Conservation (phyloP, 2,797 vertebrate genomes). For the Denticeps clupeoides region DNA sequence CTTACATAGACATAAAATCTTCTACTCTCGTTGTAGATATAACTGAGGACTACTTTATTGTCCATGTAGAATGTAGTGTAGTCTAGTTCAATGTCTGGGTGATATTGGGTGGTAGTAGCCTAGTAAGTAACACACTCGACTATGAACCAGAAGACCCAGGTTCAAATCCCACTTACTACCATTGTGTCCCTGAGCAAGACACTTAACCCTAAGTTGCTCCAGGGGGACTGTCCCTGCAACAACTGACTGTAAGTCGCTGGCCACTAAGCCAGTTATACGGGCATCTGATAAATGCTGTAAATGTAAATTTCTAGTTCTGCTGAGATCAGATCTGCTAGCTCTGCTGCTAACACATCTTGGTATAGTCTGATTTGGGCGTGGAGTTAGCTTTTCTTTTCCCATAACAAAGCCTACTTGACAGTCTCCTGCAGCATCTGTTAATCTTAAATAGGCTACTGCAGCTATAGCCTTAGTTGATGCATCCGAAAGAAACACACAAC, state of each 20-base stretch:
- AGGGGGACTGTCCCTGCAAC: too few species aligned
- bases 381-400: constrained; percentile 15
- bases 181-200: too few species aligned
- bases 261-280: too few species aligned
- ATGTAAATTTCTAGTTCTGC: too few species aligned
- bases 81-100: constrained; percentile 9
- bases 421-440: neutral
- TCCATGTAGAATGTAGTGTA: constrained; percentile 9
- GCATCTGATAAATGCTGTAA: too few species aligned
- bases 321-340: constrained; percentile 18
- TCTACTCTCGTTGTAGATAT: constrained; percentile 10
- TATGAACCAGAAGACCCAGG: too few species aligned
- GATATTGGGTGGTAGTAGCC: too few species aligned
- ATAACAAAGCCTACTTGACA: constrained; percentile 10
- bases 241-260: too few species aligned
- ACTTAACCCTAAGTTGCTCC: too few species aligned
- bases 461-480: constrained; percentile 14
- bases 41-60: constrained; percentile 16
- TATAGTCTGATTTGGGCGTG: constrained; percentile 2
- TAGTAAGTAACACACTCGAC: too few species aligned
- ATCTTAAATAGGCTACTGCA: constrained; percentile 17
- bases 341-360: constrained; percentile 15
- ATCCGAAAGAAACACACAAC: constrained; percentile 17
- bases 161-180: too few species aligned
- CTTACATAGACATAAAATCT: constrained; percentile 20